Evolutionary conservation across 2,888 invertebrate genomes (phyloP).

Genomic region (Hirtodrosophila alboralis): DNA sequence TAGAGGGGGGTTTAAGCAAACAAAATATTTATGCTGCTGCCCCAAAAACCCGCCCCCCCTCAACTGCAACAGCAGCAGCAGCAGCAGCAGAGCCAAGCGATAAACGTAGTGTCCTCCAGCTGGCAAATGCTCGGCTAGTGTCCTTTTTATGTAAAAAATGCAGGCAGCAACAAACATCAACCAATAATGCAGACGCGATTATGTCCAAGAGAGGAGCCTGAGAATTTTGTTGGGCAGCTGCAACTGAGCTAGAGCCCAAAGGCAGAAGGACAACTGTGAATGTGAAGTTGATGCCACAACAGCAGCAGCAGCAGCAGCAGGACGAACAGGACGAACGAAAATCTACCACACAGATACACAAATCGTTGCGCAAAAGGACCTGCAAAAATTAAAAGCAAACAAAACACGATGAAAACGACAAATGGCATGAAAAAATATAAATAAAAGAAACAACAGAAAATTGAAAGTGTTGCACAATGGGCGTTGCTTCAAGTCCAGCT

Average conservation of each 20-base stretch:
- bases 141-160: slow-evolving; percentile 55
- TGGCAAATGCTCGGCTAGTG: slow-evolving; percentile 13
- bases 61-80: slow-evolving; percentile 43
- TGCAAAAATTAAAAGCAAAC: slow-evolving; percentile 77
- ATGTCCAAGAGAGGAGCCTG: slow-evolving; percentile 68
- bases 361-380: slow-evolving; percentile 45
- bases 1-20: slow-evolving; percentile 57
- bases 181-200: slow-evolving; percentile 84
- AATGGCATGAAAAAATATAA: slow-evolving; percentile 41
- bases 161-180: slow-evolving; percentile 80
- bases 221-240: slow-evolving; percentile 24
- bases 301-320: slow-evolving; percentile 26
- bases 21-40: slow-evolving; percentile 73
- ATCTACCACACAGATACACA: slow-evolving; percentile 37
- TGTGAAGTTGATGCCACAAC: slow-evolving; percentile 76
- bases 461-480: slow-evolving; percentile 76
- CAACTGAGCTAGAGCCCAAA: slow-evolving; percentile 13
- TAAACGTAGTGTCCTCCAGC: slow-evolving; percentile 32
- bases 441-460: slow-evolving; percentile 38
- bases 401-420: slow-evolving; percentile 70
- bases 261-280: slow-evolving; percentile 63
- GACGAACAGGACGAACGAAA: slow-evolving; percentile 8
- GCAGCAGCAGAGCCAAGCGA: slow-evolving; percentile 32
- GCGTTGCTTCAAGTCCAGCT: slow-evolving; percentile 69
- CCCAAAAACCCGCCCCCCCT: slow-evolving; percentile 28